phyloP scores from a whole-genome alignment of 2,113 vertebrate species.

The Grus americana region DNA sequence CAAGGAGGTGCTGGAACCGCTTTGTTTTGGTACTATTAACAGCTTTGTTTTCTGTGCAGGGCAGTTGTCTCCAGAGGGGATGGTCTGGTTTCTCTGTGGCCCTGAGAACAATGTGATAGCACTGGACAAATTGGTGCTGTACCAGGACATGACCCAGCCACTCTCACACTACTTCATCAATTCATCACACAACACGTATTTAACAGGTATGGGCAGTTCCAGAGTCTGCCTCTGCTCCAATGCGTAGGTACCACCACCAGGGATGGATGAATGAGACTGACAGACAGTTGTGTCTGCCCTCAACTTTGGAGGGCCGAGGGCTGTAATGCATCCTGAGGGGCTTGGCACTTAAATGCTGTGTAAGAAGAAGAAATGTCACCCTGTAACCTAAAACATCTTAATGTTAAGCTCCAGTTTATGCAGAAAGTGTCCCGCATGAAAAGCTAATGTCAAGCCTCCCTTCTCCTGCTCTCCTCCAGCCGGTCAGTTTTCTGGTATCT shows the following conservation, averaged over 20 bases:
- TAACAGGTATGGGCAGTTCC: constrained; percentile 80
- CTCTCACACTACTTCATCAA: constrained; percentile 95
- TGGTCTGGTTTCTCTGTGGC: constrained; percentile 90
- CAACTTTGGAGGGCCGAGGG: not conserved
- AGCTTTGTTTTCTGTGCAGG: constrained; percentile 68
- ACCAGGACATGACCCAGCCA: constrained; percentile 93
- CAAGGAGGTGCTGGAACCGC: not conserved
- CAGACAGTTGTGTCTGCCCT: rapidly evolving
- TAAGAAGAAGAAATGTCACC: not conserved
- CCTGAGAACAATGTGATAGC: constrained; percentile 87
- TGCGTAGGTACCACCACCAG: rapidly evolving
- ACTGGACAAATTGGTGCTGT: constrained; percentile 83
- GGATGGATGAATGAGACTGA: too few species aligned
- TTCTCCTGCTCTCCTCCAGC: constrained; percentile 67
- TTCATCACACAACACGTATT: constrained; percentile 97
- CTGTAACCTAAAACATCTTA: not conserved
- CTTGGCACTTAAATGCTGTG: not conserved
- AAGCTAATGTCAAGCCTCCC: not conserved
- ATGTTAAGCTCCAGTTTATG: not conserved
- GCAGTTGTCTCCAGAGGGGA: constrained; percentile 91
- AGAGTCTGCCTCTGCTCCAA: not conserved
- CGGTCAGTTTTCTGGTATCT: constrained; percentile 93
- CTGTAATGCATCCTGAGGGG: not conserved
- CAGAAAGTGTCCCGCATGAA: not conserved
- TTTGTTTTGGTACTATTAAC: not conserved